Evolutionary conservation across 2,797 vertebrate genomes (phyloP).

Genomic region (Manis javanica): DNA sequence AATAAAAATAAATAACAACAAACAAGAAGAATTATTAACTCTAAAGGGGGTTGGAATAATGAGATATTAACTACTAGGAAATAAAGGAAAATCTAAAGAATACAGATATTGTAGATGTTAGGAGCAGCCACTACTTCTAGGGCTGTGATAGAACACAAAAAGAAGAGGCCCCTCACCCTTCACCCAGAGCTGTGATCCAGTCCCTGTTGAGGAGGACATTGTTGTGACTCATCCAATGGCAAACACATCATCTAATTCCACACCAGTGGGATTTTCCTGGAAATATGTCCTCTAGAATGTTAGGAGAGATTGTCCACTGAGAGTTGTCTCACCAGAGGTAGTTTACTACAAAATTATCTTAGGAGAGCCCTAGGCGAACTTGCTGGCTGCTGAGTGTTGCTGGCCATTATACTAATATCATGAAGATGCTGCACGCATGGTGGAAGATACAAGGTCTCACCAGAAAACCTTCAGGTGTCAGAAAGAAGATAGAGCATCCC

Average conservation of each 20-base stretch:
- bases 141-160: neutral
- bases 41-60: neutral
- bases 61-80: neutral
- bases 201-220: neutral
- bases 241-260: too few species aligned
- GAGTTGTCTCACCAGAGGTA: neutral
- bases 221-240: rapidly evolving
- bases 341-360: neutral
- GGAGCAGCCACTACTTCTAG: neutral
- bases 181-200: too few species aligned
- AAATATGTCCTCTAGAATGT: neutral
- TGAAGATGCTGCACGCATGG: neutral
- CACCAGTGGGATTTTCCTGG: neutral
- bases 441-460: too few species aligned
- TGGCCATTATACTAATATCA: rapidly evolving
- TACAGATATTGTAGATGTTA: neutral
- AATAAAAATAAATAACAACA: too few species aligned
- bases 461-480: rapidly evolving
- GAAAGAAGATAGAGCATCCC: neutral
- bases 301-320: neutral
- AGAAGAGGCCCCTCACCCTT: neutral
- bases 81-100: neutral
- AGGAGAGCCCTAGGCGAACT: too few species aligned
- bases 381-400: too few species aligned
- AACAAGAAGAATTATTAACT: neutral